phyloP scores from a whole-genome alignment of 2,797 vertebrate species.

The Chelonia mydas region DNA sequence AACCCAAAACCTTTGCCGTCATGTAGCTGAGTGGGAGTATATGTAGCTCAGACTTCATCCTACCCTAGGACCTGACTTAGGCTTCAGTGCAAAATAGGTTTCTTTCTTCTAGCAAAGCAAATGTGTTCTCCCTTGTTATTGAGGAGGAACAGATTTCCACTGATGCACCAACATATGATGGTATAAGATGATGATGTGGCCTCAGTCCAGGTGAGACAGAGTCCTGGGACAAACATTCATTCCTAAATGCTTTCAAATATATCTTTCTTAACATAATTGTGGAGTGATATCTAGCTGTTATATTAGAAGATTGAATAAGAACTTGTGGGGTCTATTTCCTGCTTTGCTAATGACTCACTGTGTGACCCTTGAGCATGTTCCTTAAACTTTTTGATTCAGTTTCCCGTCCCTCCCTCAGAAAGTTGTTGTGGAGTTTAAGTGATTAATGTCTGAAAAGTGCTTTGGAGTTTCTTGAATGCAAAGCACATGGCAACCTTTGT shows the following conservation, averaged over 20 bases:
- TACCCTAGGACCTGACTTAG: constrained; percentile 46
- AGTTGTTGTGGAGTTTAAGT: constrained; percentile 36
- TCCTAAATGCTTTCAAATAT: not conserved
- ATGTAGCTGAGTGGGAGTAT: constrained; percentile 31
- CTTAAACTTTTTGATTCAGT: constrained; percentile 16
- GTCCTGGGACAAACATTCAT: not conserved
- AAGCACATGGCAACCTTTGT: not conserved
- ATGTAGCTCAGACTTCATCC: constrained; percentile 35
- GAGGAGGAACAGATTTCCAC: constrained; percentile 23
- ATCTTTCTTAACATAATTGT: not conserved
- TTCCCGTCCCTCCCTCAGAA: not conserved
- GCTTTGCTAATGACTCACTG: constrained; percentile 5
- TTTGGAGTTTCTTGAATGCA: not conserved
- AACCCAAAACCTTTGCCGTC: not conserved
- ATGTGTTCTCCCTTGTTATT: constrained; percentile 29
- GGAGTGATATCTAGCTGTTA: not conserved
- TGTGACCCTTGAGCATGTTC: constrained; percentile 18
- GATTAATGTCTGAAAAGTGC: constrained; percentile 12
- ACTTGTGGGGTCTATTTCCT: not conserved
- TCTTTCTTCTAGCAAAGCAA: constrained; percentile 40
- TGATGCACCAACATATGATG: constrained; percentile 18
- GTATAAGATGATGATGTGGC: not conserved
- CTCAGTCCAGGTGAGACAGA: constrained; percentile 47
- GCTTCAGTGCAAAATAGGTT: constrained; percentile 8
- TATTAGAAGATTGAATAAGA: not conserved